Conservation (phyloP, 2,113 vertebrate genomes). For the Xiphorhynchus elegans region DNA sequence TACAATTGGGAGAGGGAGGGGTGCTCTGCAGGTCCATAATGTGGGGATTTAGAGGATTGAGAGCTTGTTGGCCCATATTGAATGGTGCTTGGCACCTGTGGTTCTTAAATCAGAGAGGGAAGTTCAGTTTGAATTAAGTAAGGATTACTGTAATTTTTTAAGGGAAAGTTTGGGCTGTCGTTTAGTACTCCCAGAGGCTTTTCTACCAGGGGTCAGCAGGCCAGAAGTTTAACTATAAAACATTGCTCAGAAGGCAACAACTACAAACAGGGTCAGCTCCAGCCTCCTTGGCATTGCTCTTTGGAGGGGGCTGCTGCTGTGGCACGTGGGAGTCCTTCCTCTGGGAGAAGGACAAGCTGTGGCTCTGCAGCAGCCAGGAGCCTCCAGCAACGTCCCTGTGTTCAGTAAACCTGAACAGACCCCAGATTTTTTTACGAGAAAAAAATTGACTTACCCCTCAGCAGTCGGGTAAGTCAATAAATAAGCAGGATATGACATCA, state of each 20-base stretch:
- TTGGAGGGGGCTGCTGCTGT: background rate
- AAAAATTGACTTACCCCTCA: background rate
- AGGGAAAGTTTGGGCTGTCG: slow-evolving; percentile 15
- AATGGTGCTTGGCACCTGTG: background rate
- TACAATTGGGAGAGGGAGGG: background rate
- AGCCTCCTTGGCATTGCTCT: background rate
- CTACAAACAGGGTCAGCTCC: background rate
- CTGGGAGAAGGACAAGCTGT: background rate
- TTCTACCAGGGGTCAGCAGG: slow-evolving; percentile 19
- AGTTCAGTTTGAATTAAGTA: slow-evolving; percentile 14
- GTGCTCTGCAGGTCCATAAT: background rate
- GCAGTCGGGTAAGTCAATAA: background rate
- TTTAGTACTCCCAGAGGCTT: slow-evolving; percentile 3
- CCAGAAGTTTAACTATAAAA: slow-evolving; percentile 6
- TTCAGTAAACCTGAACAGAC: background rate
- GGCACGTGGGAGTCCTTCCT: background rate
- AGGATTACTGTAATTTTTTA: slow-evolving; percentile 1
- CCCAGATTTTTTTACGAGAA: background rate
- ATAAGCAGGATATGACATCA: background rate
- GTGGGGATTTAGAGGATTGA: background rate
- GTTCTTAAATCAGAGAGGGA: background rate
- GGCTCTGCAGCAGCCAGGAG: background rate
- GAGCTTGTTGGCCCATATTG: background rate
- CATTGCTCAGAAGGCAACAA: background rate
- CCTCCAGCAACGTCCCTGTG: background rate